Evolutionary conservation across 2,113 vertebrate genomes (phyloP).

Genomic region (Cebus imitator): DNA sequence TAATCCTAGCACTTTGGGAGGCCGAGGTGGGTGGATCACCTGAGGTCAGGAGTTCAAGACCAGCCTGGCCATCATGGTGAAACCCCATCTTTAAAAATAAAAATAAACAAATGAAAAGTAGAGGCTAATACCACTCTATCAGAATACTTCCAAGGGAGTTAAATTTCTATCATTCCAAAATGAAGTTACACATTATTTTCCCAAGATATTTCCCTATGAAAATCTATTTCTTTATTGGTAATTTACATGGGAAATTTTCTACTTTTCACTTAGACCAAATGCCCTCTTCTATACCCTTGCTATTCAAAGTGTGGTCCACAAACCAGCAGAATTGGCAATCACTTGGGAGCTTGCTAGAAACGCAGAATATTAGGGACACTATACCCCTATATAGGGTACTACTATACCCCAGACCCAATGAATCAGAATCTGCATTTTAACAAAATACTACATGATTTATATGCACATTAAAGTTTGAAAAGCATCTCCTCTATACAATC

Average conservation of each 20-base stretch:
- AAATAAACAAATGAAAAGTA: neutral
- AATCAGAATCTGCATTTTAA: constrained; percentile 4
- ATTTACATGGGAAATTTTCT: neutral
- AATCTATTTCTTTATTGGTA: neutral
- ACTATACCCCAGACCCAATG: neutral
- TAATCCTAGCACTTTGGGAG: too few species aligned
- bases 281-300: neutral
- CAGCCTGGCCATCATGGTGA: too few species aligned
- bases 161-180: constrained; percentile 27
- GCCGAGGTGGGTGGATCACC: too few species aligned
- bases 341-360: neutral
- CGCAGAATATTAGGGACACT: neutral
- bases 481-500: neutral
- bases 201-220: neutral
- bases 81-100: too few species aligned
- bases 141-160: neutral
- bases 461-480: neutral
- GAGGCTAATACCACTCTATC: neutral
- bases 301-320: constrained; percentile 27
- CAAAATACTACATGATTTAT: neutral
- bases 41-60: too few species aligned
- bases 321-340: neutral
- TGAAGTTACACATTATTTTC: constrained; percentile 10
- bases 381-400: neutral
- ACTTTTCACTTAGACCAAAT: neutral